These are phyloP conservation scores for Sebastes hubbsi DNA, from an alignment of 2,797 vertebrate genomes.

Conservation along the genomic window DNA sequence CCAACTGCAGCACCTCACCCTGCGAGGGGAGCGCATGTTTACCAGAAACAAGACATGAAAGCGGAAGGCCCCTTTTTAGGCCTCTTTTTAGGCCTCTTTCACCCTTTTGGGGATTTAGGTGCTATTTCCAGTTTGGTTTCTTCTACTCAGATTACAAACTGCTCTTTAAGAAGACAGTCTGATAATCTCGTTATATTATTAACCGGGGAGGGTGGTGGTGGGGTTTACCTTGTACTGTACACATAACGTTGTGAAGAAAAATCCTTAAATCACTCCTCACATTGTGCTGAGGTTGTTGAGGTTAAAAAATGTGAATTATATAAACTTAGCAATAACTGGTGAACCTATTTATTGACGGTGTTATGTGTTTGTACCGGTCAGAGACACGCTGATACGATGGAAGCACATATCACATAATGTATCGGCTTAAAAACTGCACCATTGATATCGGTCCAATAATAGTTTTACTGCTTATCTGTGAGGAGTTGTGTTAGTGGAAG, in stretches of 20 bases:
- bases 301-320: slow-evolving; percentile 61
- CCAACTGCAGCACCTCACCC: slow-evolving; percentile 94
- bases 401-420: slow-evolving; percentile 76
- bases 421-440: slow-evolving; percentile 60
- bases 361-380: slow-evolving; percentile 55
- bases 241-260: slow-evolving; percentile 53
- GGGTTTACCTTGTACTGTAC: slow-evolving; percentile 44
- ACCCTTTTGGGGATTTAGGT: slow-evolving; percentile 51
- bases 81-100: slow-evolving; percentile 18
- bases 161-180: slow-evolving; percentile 51
- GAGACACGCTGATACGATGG: slow-evolving; percentile 32
- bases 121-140: slow-evolving; percentile 62
- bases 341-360: slow-evolving; percentile 65
- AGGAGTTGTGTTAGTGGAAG: slow-evolving; percentile 10
- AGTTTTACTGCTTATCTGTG: slow-evolving; percentile 29
- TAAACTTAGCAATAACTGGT: slow-evolving; percentile 83
- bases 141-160: slow-evolving; percentile 54
- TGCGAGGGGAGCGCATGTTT: slow-evolving; percentile 91
- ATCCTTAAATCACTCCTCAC: slow-evolving; percentile 35
- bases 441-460: slow-evolving; percentile 7
- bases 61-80: background rate
- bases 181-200: slow-evolving; percentile 65
- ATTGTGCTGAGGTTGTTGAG: slow-evolving; percentile 26
- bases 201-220: background rate
- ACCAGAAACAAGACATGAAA: slow-evolving; percentile 92